These are phyloP conservation scores for Lomographa bimaculata DNA, from an alignment of 2,888 invertebrate genomes.

Conservation along the genomic window DNA sequence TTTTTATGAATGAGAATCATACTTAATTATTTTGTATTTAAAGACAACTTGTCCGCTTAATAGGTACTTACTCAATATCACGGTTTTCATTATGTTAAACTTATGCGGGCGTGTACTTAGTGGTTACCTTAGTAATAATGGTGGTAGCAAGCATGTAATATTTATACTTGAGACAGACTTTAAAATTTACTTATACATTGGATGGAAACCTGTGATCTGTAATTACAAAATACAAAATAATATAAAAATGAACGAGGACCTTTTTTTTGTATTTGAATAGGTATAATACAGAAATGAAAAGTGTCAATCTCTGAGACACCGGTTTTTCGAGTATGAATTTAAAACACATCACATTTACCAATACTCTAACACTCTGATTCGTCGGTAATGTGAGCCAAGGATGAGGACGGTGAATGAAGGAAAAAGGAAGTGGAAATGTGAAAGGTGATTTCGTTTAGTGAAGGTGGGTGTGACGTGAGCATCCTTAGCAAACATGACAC, in stretches of 20 bases:
- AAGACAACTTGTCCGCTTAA: constrained; percentile 19
- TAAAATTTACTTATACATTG: no score
- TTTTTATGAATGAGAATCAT: no score
- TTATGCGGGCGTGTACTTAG: constrained; percentile 23
- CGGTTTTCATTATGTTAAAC: constrained; percentile 26
- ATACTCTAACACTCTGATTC: no score
- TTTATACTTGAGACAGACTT: constrained; percentile 1
- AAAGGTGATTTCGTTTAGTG: background rate
- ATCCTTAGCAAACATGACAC: constrained; percentile 7
- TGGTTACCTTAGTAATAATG: no score
- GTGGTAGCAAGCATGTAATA: background rate
- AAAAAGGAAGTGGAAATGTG: constrained; percentile 1
- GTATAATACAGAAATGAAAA: background rate
- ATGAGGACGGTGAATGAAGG: background rate
- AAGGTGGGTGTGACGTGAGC: constrained; percentile 1
- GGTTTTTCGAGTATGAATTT: no score
- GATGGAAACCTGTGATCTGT: no score
- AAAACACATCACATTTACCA: no score
- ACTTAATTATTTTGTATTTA: constrained; percentile 19
- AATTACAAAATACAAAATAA: no score
- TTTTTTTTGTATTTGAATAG: no score
- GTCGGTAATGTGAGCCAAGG: constrained; percentile 1
- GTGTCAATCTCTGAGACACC: background rate
- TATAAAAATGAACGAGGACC: no score
- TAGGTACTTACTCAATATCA: constrained; percentile 18